Conservation (phyloP, 1,140 invertebrate genomes). For the Parapsyche elsis region DNA sequence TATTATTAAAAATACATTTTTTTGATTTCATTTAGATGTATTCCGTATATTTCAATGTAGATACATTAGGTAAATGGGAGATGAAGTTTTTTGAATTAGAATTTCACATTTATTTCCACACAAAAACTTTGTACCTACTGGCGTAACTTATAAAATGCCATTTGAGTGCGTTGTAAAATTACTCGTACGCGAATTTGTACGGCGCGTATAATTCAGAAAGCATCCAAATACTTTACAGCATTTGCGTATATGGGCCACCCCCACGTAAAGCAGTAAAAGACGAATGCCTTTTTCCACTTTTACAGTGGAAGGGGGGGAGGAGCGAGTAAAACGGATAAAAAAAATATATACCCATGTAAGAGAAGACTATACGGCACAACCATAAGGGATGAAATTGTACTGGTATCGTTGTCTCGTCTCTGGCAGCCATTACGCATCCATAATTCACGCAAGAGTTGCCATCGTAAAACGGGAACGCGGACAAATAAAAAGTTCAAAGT, state of each 20-base stretch:
- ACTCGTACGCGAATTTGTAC: constrained; percentile 15
- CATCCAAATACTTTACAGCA: background rate
- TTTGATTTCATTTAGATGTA: no score
- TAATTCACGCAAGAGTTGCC: constrained; percentile 42
- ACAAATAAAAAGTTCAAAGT: constrained; percentile 47
- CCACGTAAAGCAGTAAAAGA: constrained; percentile 23
- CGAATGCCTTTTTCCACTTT: constrained; percentile 27
- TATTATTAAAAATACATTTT: background rate
- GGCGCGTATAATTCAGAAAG: constrained; percentile 1
- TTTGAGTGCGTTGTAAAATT: constrained; percentile 14
- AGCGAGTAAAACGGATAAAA: background rate
- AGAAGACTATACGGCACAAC: background rate
- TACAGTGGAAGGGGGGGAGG: background rate
- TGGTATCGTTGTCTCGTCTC: constrained; percentile 28
- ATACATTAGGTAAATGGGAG: no score
- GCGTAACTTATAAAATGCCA: background rate
- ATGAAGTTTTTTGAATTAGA: no score
- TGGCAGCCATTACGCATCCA: constrained; percentile 34
- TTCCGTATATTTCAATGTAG: no score
- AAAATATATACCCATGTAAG: background rate
- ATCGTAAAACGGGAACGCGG: constrained; percentile 26
- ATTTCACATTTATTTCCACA: no score
- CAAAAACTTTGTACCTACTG: background rate
- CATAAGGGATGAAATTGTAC: constrained; percentile 1
- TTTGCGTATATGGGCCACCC: background rate